Evolutionary conservation across 2,888 invertebrate species (phyloP).

Genomic region (Leptinotarsa tumamoca): DNA sequence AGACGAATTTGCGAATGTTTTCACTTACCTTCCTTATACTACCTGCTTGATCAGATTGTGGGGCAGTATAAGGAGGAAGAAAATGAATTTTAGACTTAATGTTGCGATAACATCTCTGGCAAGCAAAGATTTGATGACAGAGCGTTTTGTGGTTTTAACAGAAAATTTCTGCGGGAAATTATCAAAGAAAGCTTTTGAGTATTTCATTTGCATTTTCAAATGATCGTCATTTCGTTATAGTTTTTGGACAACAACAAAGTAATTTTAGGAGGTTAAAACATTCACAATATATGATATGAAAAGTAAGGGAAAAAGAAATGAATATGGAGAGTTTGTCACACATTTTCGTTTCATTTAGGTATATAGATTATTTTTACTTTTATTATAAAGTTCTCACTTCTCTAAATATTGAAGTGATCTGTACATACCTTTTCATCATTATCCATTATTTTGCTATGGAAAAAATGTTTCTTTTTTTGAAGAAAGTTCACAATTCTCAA

Average conservation of each 20-base stretch:
- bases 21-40: constrained; percentile 41
- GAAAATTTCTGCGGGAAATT: constrained; percentile 24
- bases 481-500: too few relatives aligned
- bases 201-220: constrained; percentile 37
- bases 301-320: too few relatives aligned
- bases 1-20: constrained; percentile 37
- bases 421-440: too few relatives aligned
- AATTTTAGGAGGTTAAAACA: too few relatives aligned
- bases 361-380: too few relatives aligned
- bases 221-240: constrained; percentile 20
- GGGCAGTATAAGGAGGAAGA: constrained; percentile 40
- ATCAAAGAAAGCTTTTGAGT: constrained; percentile 30
- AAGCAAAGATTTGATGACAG: constrained; percentile 28
- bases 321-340: too few relatives aligned
- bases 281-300: too few relatives aligned
- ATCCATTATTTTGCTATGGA: too few relatives aligned
- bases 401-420: too few relatives aligned
- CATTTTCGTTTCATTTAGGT: too few relatives aligned
- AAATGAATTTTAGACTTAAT: constrained; percentile 46
- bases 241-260: neutral
- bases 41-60: constrained; percentile 44
- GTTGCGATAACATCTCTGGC: constrained; percentile 39
- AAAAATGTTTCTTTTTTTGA: too few relatives aligned
- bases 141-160: constrained; percentile 27
- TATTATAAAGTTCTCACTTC: too few relatives aligned